Conservation (phyloP, 2,113 vertebrate genomes). For the Nerophis ophidion region DNA sequence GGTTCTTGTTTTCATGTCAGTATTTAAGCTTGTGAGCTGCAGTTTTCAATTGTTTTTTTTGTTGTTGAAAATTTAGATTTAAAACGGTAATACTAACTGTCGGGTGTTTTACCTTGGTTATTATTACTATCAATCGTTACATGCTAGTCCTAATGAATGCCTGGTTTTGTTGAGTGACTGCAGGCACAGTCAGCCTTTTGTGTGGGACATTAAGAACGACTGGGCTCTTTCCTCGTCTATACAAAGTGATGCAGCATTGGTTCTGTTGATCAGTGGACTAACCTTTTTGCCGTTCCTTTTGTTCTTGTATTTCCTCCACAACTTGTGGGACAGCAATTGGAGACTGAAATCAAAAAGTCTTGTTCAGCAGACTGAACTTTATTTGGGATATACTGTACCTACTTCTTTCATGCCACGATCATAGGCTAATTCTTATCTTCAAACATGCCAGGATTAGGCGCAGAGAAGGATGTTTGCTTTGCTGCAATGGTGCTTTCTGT, state of each 20-base stretch:
- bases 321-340: not conserved
- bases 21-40: no score
- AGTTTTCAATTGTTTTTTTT: no score
- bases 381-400: constrained; percentile 2
- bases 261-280: constrained; percentile 33
- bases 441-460: constrained; percentile 33
- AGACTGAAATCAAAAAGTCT: not conserved
- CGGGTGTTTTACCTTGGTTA: no score
- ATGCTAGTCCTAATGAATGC: no score
- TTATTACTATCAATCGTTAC: no score
- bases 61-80: no score
- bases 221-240: constrained; percentile 24
- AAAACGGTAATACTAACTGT: no score
- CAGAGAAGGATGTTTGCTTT: constrained; percentile 36
- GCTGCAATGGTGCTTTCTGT: constrained; percentile 5
- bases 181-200: not conserved
- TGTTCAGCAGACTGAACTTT: not conserved
- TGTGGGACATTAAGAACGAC: constrained; percentile 5
- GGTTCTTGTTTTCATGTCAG: no score
- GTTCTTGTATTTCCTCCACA: constrained; percentile 1
- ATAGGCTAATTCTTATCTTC: constrained; percentile 15
- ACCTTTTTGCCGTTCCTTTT: constrained; percentile 16
- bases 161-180: no score
- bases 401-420: constrained; percentile 1
- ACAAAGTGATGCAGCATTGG: constrained; percentile 17